Evolutionary conservation across 2,888 invertebrate genomes (phyloP).

Genomic region (Dione vanillae): DNA sequence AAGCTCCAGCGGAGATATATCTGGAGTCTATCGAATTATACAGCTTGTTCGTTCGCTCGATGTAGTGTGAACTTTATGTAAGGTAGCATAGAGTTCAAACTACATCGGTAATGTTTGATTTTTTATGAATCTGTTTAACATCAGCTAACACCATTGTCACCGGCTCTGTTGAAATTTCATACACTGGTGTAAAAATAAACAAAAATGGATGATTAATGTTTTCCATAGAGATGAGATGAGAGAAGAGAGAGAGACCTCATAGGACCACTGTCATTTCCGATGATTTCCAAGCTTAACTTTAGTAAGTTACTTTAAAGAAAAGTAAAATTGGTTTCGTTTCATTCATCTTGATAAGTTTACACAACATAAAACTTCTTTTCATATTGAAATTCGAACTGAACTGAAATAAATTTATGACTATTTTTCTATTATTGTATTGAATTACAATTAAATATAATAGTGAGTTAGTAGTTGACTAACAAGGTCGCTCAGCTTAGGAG

Average conservation of each 20-base stretch:
- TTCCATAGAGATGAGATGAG: not conserved
- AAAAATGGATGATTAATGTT: not conserved
- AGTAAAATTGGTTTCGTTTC: constrained; percentile 11
- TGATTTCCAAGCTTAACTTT: not conserved
- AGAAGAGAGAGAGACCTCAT: not conserved
- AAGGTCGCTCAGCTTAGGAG: not conserved
- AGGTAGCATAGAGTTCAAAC: constrained; percentile 3
- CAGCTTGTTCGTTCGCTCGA: no score
- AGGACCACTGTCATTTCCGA: not conserved
- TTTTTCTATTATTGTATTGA: no score
- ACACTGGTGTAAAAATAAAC: not conserved
- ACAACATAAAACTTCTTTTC: constrained; percentile 11
- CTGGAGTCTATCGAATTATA: no score
- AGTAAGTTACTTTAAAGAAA: constrained; percentile 1
- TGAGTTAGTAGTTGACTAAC: not conserved
- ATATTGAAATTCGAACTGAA: not conserved
- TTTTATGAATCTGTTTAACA: constrained; percentile 5
- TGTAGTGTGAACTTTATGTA: not conserved
- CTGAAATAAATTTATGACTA: no score
- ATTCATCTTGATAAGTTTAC: not conserved
- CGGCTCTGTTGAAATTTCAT: constrained; percentile 31
- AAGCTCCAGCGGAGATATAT: constrained; percentile 25
- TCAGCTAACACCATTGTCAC: constrained; percentile 28
- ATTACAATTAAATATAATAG: no score
- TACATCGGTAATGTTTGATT: not conserved